A percentile compares a stretch with the other conserved stretches of the same genome.
Conservation (phyloP, 2,888 invertebrate species). For the Dicyrtomina minuta region DNA sequence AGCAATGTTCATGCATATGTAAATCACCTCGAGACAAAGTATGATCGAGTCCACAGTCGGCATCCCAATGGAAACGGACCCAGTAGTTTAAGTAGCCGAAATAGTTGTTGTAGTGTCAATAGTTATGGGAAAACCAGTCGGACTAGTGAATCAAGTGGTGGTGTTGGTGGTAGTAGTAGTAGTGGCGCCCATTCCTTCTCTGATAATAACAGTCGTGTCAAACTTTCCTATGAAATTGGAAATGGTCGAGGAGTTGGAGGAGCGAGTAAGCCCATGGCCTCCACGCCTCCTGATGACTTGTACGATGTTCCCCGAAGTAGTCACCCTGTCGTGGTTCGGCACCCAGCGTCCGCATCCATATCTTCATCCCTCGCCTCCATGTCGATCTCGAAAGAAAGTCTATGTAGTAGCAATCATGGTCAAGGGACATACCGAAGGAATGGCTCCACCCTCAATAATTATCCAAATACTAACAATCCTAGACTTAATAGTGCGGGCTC, state of each 20-base stretch:
- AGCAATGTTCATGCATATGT: slow-evolving; percentile 38
- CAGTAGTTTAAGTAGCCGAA: slow-evolving; percentile 1
- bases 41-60: slow-evolving; percentile 28
- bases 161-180: too few species aligned
- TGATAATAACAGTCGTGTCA: neutral
- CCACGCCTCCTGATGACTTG: slow-evolving; percentile 5
- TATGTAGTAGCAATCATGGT: neutral
- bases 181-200: too few species aligned
- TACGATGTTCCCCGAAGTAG: slow-evolving; percentile 27
- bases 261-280: neutral
- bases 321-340: neutral
- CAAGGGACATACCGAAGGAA: neutral
- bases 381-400: slow-evolving; percentile 18
- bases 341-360: too few species aligned
- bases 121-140: slow-evolving; percentile 5
- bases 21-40: slow-evolving; percentile 46
- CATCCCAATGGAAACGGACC: slow-evolving; percentile 3
- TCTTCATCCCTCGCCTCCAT: slow-evolving; percentile 19
- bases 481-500: neutral
- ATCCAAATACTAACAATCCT: too few species aligned
- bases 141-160: neutral
- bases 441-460: neutral
- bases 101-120: slow-evolving; percentile 20
- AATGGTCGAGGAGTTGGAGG: neutral
- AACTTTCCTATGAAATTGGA: neutral